A percentile compares a stretch with the other conserved stretches of the same genome.
These are phyloP conservation scores for Falco rusticolus DNA, from an alignment of 2,797 vertebrate species.

Conservation along the genomic window DNA sequence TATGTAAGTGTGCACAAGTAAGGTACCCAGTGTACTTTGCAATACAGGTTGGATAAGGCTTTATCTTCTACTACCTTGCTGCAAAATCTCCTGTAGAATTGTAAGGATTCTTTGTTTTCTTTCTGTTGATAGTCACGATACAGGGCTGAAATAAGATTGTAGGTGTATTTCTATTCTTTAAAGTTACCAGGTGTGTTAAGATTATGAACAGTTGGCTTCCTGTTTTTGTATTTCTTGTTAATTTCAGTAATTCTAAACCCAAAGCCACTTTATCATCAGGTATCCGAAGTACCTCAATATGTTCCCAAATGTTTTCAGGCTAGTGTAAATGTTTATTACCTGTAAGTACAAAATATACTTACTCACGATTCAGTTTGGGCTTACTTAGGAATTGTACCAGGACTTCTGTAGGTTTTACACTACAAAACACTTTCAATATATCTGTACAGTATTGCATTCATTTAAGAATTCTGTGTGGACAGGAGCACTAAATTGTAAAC, in stretches of 20 bases:
- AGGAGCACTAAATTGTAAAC: not conserved
- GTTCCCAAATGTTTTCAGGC: not conserved
- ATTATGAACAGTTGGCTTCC: not conserved
- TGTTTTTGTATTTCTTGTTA: not conserved
- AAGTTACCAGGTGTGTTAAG: accelerated
- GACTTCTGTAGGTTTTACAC: not conserved
- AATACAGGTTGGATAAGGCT: not conserved
- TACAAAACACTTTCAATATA: not conserved
- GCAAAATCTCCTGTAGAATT: not conserved
- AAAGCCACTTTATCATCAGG: not conserved
- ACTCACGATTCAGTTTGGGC: not conserved
- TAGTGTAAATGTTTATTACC: not conserved
- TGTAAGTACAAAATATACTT: not conserved
- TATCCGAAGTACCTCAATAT: not conserved
- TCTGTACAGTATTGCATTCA: not conserved
- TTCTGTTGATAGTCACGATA: not conserved
- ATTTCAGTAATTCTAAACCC: not conserved
- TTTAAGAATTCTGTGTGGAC: not conserved
- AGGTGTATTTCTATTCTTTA: not conserved
- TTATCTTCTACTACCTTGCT: not conserved
- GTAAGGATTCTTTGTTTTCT: not conserved
- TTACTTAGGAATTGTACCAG: not conserved
- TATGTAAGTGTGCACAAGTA: not conserved
- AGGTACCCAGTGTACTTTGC: not conserved
- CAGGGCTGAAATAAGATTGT: not conserved